A percentile compares a stretch with the other conserved stretches of the same genome.
phyloP scores from a whole-genome alignment of 2,888 invertebrate genomes.

The Cactoblastis cactorum region DNA sequence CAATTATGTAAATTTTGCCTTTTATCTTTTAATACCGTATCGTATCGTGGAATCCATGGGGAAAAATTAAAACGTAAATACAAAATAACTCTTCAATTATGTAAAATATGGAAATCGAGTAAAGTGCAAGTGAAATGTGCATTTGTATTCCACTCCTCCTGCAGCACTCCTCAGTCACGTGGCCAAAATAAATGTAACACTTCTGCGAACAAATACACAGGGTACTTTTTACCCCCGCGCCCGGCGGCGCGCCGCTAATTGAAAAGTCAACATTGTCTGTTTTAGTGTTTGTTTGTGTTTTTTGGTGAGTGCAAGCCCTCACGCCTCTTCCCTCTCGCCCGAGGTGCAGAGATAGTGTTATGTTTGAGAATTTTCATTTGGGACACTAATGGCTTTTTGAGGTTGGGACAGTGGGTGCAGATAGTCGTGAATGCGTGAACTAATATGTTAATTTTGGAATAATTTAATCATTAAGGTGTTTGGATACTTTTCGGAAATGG shows the following conservation, averaged over 20 bases:
- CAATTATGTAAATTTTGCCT: too few species aligned
- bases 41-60: too few species aligned
- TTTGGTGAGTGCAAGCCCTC: slow-evolving; percentile 38
- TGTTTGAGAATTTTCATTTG: slow-evolving; percentile 5
- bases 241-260: slow-evolving; percentile 40
- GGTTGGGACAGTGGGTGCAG: neutral
- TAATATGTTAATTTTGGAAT: too few species aligned
- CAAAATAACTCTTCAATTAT: neutral
- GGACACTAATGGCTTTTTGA: slow-evolving; percentile 7
- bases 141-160: slow-evolving; percentile 3
- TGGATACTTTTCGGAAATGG: too few species aligned
- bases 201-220: slow-evolving; percentile 4
- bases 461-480: too few species aligned
- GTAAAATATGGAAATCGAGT: neutral
- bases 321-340: slow-evolving; percentile 6
- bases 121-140: neutral
- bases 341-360: slow-evolving; percentile 1
- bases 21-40: too few species aligned
- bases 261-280: slow-evolving; percentile 50
- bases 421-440: neutral
- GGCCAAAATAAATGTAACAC: slow-evolving; percentile 8
- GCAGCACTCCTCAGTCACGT: neutral
- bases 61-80: too few species aligned
- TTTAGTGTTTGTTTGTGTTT: slow-evolving; percentile 50
- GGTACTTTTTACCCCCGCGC: slow-evolving; percentile 14